Base-by-base conservation (phyloP, 2,797 vertebrate species). In the Semotilus atromaculatus region DNA sequence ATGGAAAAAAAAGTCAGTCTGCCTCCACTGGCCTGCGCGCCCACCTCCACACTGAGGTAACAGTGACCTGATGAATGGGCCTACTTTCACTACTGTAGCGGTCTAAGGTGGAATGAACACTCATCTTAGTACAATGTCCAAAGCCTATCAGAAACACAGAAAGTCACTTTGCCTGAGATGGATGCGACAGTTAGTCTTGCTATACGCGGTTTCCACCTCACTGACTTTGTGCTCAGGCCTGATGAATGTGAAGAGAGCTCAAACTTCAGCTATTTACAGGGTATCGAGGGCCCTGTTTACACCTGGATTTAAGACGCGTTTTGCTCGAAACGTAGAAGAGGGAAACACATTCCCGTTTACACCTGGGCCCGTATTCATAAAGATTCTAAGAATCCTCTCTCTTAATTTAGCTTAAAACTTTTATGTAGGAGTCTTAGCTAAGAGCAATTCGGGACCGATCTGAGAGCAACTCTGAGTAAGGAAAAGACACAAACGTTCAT, bases 91-190 rank as follows among this genome's bases (percentile, higher is more conserved):
- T 76, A 23, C 82, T 53, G 86, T 83, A 80, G 80, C 29, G n/a
- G 38, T 83, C 84, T 84, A 34, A 86, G 87, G 38, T 87, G 85
- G 75, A 78, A 90, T 85, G 81, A 92, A 90, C 87, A 88, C 88
- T 91, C 89, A 90, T 91, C 87, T 90, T 80, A 89, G 76, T 71
- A 82, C 48, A 81, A 89, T 83, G 70, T 68, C 72, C 80, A 81
- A 87, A 89, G 86, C 83, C 82, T 83, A 86, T 80, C 82, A 86
- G 82, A 86, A 19, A 60, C 23, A 29, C 14, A 70, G 13, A 58
- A 48, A 60, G 53, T 34, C 34, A 55, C 34, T 64, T 71, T 45
- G 80, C 67, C 80, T 85, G 80, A 87, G 81, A 88, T 87, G 83
- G 88, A 85, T 88, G 83, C 78, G 1, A 45, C 55, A 72, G 84